These are phyloP conservation scores for Columba janthina DNA, from an alignment of 2,113 vertebrate species.

Conservation along the genomic window DNA sequence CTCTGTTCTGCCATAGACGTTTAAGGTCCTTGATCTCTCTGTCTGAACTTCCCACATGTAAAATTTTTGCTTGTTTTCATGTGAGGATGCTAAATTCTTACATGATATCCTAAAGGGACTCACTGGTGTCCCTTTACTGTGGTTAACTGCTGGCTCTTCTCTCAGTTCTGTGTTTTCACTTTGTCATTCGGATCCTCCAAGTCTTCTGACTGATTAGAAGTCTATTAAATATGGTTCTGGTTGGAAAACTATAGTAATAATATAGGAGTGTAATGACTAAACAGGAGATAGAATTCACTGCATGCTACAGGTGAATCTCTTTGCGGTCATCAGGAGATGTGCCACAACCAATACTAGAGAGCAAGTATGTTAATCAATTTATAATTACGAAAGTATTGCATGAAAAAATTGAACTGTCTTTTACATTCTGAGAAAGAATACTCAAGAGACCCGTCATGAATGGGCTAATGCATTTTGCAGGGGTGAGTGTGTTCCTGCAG, in stretches of 20 bases:
- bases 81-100: not conserved
- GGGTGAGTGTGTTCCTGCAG: slow-evolving; percentile 18
- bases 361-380: slow-evolving; percentile 1
- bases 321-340: not conserved
- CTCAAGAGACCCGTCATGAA: not conserved
- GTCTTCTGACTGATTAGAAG: not conserved
- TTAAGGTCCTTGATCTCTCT: not conserved
- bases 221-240: not conserved
- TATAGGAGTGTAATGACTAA: not conserved
- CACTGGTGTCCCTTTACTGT: not conserved
- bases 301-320: not conserved
- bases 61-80: not conserved
- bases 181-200: not conserved
- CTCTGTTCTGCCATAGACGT: not conserved
- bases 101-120: not conserved
- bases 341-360: not conserved
- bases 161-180: not conserved
- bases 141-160: not conserved
- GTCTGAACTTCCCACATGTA: not conserved
- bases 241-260: not conserved
- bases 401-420: not conserved
- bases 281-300: not conserved
- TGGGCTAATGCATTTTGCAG: slow-evolving; percentile 26
- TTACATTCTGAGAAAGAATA: not conserved
- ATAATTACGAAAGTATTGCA: not conserved